These are phyloP conservation scores for Pollachius pollachius DNA, from an alignment of 2,113 vertebrate genomes.

Conservation along the genomic window DNA sequence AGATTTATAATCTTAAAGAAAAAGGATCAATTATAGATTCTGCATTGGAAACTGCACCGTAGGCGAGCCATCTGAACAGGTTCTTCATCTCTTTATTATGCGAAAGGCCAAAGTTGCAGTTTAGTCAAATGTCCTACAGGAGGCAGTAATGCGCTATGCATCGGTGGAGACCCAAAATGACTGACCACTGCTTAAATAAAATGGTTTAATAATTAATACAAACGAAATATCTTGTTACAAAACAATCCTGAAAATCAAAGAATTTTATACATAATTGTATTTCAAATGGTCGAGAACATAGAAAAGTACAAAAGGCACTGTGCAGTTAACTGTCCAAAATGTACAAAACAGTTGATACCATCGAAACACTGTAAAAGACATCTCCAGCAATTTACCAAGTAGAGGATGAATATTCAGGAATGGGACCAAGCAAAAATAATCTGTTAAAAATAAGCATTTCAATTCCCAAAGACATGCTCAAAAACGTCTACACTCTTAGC, in stretches of 20 bases:
- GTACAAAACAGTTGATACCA: slow-evolving; percentile 53
- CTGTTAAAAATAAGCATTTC: background rate
- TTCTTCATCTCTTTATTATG: too few species aligned
- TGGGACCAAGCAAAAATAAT: too few species aligned
- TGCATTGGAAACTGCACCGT: too few species aligned
- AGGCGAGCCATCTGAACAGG: too few species aligned
- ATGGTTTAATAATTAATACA: slow-evolving; percentile 5
- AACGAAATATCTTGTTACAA: background rate
- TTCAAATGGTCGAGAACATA: slow-evolving; percentile 45
- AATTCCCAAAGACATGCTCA: too few species aligned
- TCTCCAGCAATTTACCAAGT: slow-evolving; percentile 14
- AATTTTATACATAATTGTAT: too few species aligned
- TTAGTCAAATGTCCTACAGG: background rate
- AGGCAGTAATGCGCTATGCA: slow-evolving; percentile 31
- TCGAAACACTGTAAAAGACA: slow-evolving; percentile 40
- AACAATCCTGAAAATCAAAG: too few species aligned
- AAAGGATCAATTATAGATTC: too few species aligned
- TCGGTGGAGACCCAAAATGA: background rate
- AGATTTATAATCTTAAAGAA: too few species aligned
- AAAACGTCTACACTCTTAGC: too few species aligned
- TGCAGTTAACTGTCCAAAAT: slow-evolving; percentile 45
- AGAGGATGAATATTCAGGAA: too few species aligned
- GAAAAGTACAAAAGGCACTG: slow-evolving; percentile 82
- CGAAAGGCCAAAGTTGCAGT: background rate
- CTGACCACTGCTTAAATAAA: slow-evolving; percentile 62